Base-by-base conservation (phyloP, 2,888 invertebrate species). In the Keiferia lycopersicella region DNA sequence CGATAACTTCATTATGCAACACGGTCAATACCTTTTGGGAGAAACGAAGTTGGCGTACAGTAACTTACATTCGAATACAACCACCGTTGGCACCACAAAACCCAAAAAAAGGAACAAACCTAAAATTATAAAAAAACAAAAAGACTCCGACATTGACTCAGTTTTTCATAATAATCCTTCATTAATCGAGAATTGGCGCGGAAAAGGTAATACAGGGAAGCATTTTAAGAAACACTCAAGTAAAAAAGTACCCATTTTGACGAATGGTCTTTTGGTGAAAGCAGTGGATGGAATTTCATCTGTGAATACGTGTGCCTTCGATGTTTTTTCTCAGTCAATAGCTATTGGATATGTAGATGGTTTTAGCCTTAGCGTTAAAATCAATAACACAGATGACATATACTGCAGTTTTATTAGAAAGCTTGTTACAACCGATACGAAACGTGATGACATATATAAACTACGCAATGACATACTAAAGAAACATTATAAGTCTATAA, bases 41-140 rank as follows among this genome's bases (percentile, higher is more conserved):
- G 62, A 67, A 39, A n/a, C 64, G 18, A 67, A 67, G 41, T 45
- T 56, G 20, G 67, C 65, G 50, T n/a, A 41, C 16, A 38, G 38
- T 61, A 61, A 61, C 12, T 48, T 48, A 48, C 48, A 48, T 48
- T 48, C 48, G 14, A 48, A 48, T 48, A 48, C 7, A n/a, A 48
- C 7, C 18, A 48, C n/a, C 14, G 16, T n/a, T 48, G 48, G 18
- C 30, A 30, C 30, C 30, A 30, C 30, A 30, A 30, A 30, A 30
- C 30, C 30, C 30, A 30, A 30, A 30, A 14, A 48, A 48, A 48
- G 14, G 18, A 48, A 8, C 7, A 48, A 16, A 48, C n/a, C 48
- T 18, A 48, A 48, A 48, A 48, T 48, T 48, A 16, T 14, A 48
- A 18, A 48, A 48, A 48, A 18, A 16, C 18, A 48, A 14, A 48